Evolutionary conservation across 2,888 invertebrate genomes (phyloP).

Genomic region (Drosophila demipolita): DNA sequence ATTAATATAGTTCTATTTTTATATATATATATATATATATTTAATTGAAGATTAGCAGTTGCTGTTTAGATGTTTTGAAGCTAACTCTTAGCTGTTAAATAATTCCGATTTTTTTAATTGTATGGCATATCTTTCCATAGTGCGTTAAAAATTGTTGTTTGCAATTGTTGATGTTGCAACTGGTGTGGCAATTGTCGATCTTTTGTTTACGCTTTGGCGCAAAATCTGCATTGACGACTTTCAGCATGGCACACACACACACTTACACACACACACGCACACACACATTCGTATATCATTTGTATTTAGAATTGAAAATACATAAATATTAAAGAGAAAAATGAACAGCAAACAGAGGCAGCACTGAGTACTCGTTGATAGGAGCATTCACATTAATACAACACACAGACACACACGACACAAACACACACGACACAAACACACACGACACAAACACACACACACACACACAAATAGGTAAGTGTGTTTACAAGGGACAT

Average conservation of each 20-base stretch:
- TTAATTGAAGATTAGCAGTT: neutral
- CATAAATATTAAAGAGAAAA: slow-evolving; percentile 54
- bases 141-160: slow-evolving; percentile 9
- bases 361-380: slow-evolving; percentile 43
- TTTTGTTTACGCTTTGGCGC: slow-evolving; percentile 68
- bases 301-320: slow-evolving; percentile 66
- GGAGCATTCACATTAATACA: slow-evolving; percentile 23
- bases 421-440: slow-evolving; percentile 5
- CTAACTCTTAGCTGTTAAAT: neutral
- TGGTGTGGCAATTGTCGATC: slow-evolving; percentile 42
- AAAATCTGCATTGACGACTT: slow-evolving; percentile 67
- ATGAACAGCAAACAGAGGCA: slow-evolving; percentile 26
- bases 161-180: slow-evolving; percentile 35
- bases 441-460: slow-evolving; percentile 5
- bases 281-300: slow-evolving; percentile 22
- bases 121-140: no score
- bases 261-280: slow-evolving; percentile 14
- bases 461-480: slow-evolving; percentile 1
- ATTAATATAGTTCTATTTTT: no score
- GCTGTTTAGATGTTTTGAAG: neutral
- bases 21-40: no score
- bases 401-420: slow-evolving; percentile 3
- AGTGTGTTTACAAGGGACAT: slow-evolving; percentile 30
- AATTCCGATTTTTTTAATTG: neutral
- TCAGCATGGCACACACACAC: slow-evolving; percentile 41